Percentiles rank a stretch among this genome's conserved stretches.
phyloP scores from a whole-genome alignment of 2,888 invertebrate species.

The Neocrepidodera transversa region DNA sequence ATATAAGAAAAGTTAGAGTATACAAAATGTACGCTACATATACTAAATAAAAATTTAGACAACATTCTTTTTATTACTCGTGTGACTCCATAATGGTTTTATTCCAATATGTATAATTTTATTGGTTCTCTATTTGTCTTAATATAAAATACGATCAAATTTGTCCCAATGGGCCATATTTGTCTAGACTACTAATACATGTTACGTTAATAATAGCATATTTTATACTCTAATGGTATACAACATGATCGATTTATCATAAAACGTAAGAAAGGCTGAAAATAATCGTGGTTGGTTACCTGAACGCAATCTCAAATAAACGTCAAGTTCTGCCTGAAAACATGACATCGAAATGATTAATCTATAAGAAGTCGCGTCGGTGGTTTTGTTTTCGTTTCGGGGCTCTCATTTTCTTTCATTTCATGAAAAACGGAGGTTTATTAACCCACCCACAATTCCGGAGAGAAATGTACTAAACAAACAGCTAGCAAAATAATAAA shows the following conservation, averaged over 20 bases:
- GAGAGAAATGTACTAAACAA: background rate
- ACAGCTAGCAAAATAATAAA: background rate
- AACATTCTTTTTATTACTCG: too few species aligned
- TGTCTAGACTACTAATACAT: too few species aligned
- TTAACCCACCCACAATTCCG: background rate
- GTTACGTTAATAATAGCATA: too few species aligned
- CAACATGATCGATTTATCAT: constrained; percentile 33
- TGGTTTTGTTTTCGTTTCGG: constrained; percentile 22
- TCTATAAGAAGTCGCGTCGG: constrained; percentile 15
- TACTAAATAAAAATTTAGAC: too few species aligned
- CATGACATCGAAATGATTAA: constrained; percentile 24
- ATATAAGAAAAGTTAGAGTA: too few species aligned
- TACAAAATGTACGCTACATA: too few species aligned
- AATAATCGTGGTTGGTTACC: constrained; percentile 32
- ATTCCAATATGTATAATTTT: too few species aligned
- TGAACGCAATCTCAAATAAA: constrained; percentile 33
- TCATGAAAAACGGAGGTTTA: background rate
- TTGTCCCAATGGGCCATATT: too few species aligned
- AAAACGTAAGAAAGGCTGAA: constrained; percentile 27
- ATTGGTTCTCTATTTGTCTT: too few species aligned
- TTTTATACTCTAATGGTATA: too few species aligned
- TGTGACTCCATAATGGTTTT: too few species aligned
- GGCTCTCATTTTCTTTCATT: background rate
- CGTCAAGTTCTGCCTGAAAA: constrained; percentile 28
- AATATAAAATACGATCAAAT: too few species aligned